phyloP scores from a whole-genome alignment of 2,113 vertebrate genomes.

The Eubucco bourcierii region DNA sequence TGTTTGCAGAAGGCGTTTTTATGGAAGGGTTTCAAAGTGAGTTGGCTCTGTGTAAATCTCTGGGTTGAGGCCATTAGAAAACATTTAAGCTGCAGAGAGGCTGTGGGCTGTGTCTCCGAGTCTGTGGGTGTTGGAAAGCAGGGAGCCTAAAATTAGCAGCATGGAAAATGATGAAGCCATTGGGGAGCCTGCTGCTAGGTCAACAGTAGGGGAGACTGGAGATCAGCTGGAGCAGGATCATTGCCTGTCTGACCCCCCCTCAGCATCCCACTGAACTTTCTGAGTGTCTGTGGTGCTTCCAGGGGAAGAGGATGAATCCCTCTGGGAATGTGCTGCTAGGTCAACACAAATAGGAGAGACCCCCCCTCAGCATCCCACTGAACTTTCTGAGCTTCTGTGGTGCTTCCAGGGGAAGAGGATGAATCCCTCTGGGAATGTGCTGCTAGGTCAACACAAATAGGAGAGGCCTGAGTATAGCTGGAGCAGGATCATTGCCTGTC shows the following conservation, averaged over 20 bases:
- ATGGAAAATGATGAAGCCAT: not conserved
- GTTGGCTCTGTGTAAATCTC: constrained; percentile 55
- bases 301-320: not conserved
- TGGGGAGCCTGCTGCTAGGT: not conserved
- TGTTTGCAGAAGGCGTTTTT: constrained; percentile 63
- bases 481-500: no score
- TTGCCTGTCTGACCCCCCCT: no score
- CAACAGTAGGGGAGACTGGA: not conserved
- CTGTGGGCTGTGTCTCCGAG: not conserved
- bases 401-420: not conserved
- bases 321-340: no score
- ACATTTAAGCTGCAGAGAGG: constrained; percentile 25
- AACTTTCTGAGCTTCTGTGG: not conserved
- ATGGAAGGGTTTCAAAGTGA: constrained; percentile 42
- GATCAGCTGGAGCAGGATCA: not conserved
- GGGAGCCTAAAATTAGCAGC: not conserved
- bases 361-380: not conserved
- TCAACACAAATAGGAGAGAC: no score
- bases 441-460: no score
- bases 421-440: no score
- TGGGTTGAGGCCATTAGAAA: constrained; percentile 51
- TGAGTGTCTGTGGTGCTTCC: not conserved
- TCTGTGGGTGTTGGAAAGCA: constrained; percentile 1
- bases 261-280: no score
- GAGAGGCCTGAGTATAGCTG: no score